These are phyloP conservation scores for Psophia crepitans DNA, from an alignment of 2,113 vertebrate genomes.

Conservation along the genomic window DNA sequence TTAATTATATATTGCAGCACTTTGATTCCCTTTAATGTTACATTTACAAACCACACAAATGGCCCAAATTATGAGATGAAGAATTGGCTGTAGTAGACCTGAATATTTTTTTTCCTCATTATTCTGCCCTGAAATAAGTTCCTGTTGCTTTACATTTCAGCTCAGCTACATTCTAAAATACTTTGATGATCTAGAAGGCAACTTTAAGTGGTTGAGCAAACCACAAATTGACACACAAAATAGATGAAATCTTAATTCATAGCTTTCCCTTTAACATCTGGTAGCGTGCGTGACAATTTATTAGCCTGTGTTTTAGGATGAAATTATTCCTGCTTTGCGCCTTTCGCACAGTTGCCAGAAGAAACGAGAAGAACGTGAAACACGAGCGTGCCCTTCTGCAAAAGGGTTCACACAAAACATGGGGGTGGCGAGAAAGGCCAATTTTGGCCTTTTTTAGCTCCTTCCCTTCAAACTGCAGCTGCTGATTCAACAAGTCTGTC, in stretches of 20 bases:
- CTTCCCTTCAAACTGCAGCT: neutral
- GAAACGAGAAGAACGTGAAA: neutral
- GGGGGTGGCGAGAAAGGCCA: fast-evolving
- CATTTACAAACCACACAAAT: constrained; percentile 53
- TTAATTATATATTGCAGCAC: constrained; percentile 36
- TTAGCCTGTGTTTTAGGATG: neutral
- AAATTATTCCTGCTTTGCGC: neutral
- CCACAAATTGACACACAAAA: neutral
- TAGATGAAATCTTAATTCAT: constrained; percentile 3
- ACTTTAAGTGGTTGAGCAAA: neutral
- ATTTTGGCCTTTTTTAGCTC: neutral
- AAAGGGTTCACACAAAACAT: neutral
- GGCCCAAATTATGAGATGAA: neutral
- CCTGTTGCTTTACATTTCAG: neutral
- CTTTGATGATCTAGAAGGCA: neutral
- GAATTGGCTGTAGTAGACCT: neutral
- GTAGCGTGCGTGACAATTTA: neutral
- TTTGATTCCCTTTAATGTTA: constrained; percentile 32
- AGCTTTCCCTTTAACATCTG: neutral
- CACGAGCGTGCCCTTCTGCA: fast-evolving
- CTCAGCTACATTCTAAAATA: neutral
- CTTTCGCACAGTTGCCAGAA: neutral
- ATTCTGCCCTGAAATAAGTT: neutral
- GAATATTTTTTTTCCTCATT: constrained; percentile 2
- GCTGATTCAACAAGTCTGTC: neutral